A percentile compares a stretch with the other conserved stretches of the same genome.
Conservation (phyloP, 2,797 vertebrate species). For the Calcarius lapponicus region DNA sequence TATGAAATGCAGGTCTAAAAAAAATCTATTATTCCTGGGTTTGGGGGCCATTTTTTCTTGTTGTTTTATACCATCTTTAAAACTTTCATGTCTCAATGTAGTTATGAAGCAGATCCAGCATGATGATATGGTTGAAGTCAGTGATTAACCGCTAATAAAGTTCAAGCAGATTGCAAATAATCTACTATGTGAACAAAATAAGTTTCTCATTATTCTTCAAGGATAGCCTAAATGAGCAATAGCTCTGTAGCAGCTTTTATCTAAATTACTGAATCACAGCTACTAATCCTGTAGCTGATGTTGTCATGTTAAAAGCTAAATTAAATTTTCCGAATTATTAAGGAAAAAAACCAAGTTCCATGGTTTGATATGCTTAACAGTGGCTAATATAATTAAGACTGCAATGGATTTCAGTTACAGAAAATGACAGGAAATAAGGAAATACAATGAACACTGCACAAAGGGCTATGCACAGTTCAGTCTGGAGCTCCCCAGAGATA, state of each 20-base stretch:
- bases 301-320: conserved; percentile 56
- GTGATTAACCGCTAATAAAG: not conserved
- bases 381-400: conserved; percentile 45
- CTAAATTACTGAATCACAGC: conserved; percentile 25
- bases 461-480: not conserved
- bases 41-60: not conserved
- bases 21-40: not conserved
- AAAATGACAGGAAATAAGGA: conserved; percentile 30
- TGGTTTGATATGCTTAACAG: conserved; percentile 38
- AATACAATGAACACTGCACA: not conserved
- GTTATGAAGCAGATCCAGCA: not conserved
- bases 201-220: conserved; percentile 46
- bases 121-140: not conserved
- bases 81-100: not conserved
- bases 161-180: conserved; percentile 30
- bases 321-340: conserved; percentile 60
- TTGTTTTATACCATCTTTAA: not conserved
- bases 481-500: not conserved
- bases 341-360: not conserved
- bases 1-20: not conserved
- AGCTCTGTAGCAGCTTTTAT: not conserved
- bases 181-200: not conserved
- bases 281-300: conserved; percentile 49
- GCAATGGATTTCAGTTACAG: conserved; percentile 37
- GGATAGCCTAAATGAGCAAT: not conserved